These are phyloP conservation scores for Metopia argyrocephala DNA, from an alignment of 2,888 invertebrate species.

Conservation along the genomic window DNA sequence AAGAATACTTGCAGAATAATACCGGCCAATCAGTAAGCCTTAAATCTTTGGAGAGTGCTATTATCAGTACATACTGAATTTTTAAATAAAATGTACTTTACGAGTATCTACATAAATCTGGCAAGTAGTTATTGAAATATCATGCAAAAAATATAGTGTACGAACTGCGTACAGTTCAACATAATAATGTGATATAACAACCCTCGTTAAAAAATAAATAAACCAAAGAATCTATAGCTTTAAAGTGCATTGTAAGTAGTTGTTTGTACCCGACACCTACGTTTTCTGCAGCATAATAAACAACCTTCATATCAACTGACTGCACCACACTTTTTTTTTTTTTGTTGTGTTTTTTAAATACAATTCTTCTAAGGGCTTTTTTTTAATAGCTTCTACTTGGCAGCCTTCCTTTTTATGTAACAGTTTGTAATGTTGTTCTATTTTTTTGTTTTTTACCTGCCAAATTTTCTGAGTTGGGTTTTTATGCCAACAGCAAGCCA, in stretches of 20 bases:
- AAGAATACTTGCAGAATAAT: too few species aligned
- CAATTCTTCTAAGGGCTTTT: constrained; percentile 17
- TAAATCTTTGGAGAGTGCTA: too few species aligned
- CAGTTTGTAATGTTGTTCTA: background rate
- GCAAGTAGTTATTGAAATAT: too few species aligned
- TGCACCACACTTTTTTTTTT: too few species aligned
- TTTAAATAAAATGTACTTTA: too few species aligned
- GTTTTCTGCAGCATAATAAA: background rate
- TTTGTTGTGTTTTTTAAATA: constrained; percentile 17
- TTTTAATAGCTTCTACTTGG: background rate
- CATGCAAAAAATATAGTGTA: too few species aligned
- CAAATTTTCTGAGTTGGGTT: background rate
- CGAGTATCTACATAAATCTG: too few species aligned
- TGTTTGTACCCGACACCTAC: background rate
- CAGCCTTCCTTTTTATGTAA: constrained; percentile 7
- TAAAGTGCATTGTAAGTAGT: constrained; percentile 12
- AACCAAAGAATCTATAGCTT: constrained; percentile 27
- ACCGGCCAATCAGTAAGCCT: too few species aligned
- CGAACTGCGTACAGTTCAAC: too few species aligned
- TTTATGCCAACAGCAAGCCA: constrained; percentile 17
- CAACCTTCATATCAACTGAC: constrained; percentile 28
- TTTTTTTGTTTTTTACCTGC: background rate
- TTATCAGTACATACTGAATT: too few species aligned
- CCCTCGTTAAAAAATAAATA: background rate
- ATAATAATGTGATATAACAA: background rate